A percentile compares a stretch with the other conserved stretches of the same genome.
Conservation (phyloP, 2,797 vertebrate genomes). For the Epinephelus coioides region DNA sequence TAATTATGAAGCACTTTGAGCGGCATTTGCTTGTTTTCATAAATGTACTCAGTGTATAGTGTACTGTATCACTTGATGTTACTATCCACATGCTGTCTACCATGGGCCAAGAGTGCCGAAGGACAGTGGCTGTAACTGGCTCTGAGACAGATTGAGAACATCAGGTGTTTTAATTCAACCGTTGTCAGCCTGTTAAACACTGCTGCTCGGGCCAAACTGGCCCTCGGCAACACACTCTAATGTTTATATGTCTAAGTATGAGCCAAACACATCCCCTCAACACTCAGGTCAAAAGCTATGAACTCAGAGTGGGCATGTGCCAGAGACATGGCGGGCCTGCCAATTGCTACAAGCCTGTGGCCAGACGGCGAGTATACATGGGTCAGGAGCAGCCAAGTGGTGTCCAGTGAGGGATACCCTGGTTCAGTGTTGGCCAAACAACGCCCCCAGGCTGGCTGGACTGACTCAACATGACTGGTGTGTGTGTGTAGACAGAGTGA, state of each 20-base stretch:
- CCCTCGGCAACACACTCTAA: constrained; percentile 70
- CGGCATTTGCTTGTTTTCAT: constrained; percentile 11
- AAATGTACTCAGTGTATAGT: neutral
- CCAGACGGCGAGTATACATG: constrained; percentile 70
- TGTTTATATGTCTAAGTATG: constrained; percentile 60
- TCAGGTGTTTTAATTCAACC: constrained; percentile 76
- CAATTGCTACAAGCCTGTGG: constrained; percentile 78
- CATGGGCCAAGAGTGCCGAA: constrained; percentile 46
- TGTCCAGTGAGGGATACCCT: constrained; percentile 75
- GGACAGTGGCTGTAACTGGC: constrained; percentile 62
- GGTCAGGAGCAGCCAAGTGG: constrained; percentile 79
- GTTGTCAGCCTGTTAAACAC: constrained; percentile 76
- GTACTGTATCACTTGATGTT: constrained; percentile 28
- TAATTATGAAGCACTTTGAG: constrained; percentile 18
- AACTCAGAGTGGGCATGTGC: constrained; percentile 67
- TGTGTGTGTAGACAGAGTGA: constrained; percentile 27
- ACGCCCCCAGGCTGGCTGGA: constrained; percentile 82
- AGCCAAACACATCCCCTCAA: constrained; percentile 69
- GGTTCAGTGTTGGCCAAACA: constrained; percentile 80
- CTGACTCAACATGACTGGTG: constrained; percentile 53
- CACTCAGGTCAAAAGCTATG: constrained; percentile 74
- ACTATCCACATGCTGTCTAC: constrained; percentile 22
- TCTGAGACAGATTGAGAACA: constrained; percentile 75
- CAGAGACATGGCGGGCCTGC: constrained; percentile 64
- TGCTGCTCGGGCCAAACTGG: constrained; percentile 77